Base-by-base conservation (phyloP, 1,140 invertebrate genomes). In the Zelostemma sp. region DNA sequence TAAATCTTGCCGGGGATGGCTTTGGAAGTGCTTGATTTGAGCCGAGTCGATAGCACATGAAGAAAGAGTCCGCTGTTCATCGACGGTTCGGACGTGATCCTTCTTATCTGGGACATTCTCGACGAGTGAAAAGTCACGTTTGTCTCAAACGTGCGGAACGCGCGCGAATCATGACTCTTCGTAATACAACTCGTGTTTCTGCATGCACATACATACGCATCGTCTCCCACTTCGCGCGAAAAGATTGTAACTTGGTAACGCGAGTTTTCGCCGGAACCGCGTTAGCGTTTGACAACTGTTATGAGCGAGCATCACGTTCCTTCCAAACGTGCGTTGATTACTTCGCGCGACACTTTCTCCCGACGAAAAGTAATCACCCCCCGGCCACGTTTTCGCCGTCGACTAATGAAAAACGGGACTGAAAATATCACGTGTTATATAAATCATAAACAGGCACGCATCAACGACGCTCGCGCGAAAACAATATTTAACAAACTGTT, bases 51-150 rank as follows among this genome's bases (percentile, higher is more conserved):
- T n/a, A n/a, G n/a, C n/a, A n/a, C n/a, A n/a, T n/a, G n/a, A n/a
- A n/a, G n/a, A n/a, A n/a, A n/a, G n/a, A n/a, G n/a, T n/a, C n/a
- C n/a, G n/a, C n/a, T n/a, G 25, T 59, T 55, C 43, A 48, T 47
- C 35, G 9, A n/a, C 12, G 53, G 41, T 16, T 60, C 21, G 8
- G 21, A 8, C 21, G 21, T 65, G 50, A n/a, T n/a, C n/a, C n/a
- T n/a, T n/a, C n/a, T 76, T 74, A 77, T 77, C 63, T 54, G 33
- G 40, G 17, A 50, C 50, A 63, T 70, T 65, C 45, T 73, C 66
- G 41, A 48, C 41, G 41, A 43, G 48, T 53, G 66, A 53, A 38
- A 61, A 66, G 74, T 80, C 76, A 76, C 73, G 74, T 80, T 77
- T 73, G 57, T 57, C 45, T 50, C 45, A 61, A 79, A 78, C 71